Conservation (phyloP, 2,888 invertebrate species). For the Cheilosia vernalis region DNA sequence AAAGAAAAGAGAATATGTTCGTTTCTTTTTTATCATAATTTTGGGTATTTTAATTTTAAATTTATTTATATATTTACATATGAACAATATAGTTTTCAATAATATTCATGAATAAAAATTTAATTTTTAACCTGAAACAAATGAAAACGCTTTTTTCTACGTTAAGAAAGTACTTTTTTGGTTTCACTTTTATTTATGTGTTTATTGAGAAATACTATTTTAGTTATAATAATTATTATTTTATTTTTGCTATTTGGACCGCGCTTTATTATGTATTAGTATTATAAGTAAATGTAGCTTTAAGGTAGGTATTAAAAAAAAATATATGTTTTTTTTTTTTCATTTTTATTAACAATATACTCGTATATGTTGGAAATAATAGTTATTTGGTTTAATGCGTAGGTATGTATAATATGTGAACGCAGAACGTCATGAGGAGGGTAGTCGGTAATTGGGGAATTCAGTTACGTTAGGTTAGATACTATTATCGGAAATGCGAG, state of each 20-base stretch:
- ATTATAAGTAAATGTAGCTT: slow-evolving; percentile 34
- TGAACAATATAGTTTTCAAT: slow-evolving; percentile 25
- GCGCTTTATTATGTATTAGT: slow-evolving; percentile 68
- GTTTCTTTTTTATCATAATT: slow-evolving; percentile 1
- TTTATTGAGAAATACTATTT: slow-evolving; percentile 49
- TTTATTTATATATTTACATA: slow-evolving; percentile 51
- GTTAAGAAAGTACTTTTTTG: not conserved
- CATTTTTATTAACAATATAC: slow-evolving; percentile 3
- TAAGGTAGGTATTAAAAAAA: slow-evolving; percentile 6
- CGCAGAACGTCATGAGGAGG: too few relatives aligned
- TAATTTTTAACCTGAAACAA: slow-evolving; percentile 27
- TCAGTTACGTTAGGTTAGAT: too few relatives aligned
- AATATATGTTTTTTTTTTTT: not conserved
- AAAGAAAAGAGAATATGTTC: slow-evolving; percentile 14
- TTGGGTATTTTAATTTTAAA: slow-evolving; percentile 13
- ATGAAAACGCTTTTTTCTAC: not conserved
- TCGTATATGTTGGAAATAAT: slow-evolving; percentile 14
- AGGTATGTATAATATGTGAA: too few relatives aligned
- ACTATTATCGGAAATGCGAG: too few relatives aligned
- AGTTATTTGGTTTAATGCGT: not conserved
- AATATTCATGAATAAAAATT: slow-evolving; percentile 30
- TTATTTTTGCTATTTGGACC: slow-evolving; percentile 71
- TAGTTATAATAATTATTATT: slow-evolving; percentile 36
- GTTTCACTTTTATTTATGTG: slow-evolving; percentile 18
- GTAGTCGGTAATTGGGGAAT: too few relatives aligned